Evolutionary conservation across 2,797 vertebrate genomes (phyloP).

Genomic region (Lagocephalus sceleratus): DNA sequence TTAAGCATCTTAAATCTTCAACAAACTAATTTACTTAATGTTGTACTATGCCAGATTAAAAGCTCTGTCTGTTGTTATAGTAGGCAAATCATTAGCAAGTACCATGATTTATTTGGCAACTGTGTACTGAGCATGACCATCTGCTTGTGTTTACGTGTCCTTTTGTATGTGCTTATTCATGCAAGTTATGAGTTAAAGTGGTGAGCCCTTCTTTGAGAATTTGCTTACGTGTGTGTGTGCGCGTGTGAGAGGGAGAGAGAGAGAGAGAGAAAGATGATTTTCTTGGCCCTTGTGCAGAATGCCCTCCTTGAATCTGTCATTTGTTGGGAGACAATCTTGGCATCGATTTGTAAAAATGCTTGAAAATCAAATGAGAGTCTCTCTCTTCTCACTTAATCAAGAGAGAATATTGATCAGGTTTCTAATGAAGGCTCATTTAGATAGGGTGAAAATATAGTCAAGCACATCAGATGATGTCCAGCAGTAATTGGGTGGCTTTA

Average conservation of each 20-base stretch:
- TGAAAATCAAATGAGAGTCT: conserved; percentile 94
- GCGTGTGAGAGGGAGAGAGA: not conserved
- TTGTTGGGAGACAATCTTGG: conserved; percentile 92
- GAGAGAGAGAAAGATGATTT: conserved; percentile 76
- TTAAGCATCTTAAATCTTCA: conserved; percentile 80
- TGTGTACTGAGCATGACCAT: conserved; percentile 43
- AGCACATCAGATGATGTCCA: conserved; percentile 73
- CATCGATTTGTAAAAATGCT: conserved; percentile 95
- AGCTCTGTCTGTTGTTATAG: conserved; percentile 90
- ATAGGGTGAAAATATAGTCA: conserved; percentile 72
- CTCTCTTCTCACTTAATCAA: conserved; percentile 87
- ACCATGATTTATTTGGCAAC: conserved; percentile 88
- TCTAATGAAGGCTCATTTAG: conserved; percentile 80
- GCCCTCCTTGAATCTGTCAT: conserved; percentile 87
- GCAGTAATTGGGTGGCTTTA: conserved; percentile 76
- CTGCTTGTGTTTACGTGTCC: conserved; percentile 42
- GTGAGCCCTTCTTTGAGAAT: conserved; percentile 20
- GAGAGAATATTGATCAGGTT: conserved; percentile 83
- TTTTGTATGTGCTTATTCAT: conserved; percentile 22
- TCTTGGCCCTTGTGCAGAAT: conserved; percentile 81
- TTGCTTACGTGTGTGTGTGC: not conserved
- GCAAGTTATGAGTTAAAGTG: conserved; percentile 56
- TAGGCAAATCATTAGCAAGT: conserved; percentile 86
- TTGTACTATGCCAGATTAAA: conserved; percentile 89
- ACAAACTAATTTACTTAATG: conserved; percentile 93